These are phyloP conservation scores for Microcebus lehilahytsara DNA, from an alignment of 2,113 vertebrate species.

Conservation along the genomic window DNA sequence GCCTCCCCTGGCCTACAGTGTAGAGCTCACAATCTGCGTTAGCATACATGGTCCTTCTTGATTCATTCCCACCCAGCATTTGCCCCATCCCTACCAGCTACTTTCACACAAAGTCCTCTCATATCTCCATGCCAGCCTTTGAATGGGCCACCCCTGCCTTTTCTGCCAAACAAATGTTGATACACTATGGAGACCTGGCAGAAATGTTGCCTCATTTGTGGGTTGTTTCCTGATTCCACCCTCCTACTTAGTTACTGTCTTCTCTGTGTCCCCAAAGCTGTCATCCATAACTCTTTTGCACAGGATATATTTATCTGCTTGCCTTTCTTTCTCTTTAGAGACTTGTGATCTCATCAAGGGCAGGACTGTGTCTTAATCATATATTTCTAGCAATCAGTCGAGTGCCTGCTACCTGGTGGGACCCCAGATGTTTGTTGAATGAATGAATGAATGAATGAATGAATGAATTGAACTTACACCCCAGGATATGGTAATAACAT, in stretches of 20 bases:
- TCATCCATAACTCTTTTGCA: not conserved
- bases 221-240: not conserved
- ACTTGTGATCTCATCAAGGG: not conserved
- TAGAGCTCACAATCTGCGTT: not conserved
- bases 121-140: not conserved
- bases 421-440: not conserved
- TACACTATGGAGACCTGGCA: not conserved
- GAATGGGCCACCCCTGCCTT: fast-evolving
- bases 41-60: not conserved
- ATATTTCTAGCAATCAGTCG: not conserved
- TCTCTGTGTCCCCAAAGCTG: not conserved
- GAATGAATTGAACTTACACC: not conserved
- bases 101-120: not conserved
- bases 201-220: not conserved
- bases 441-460: not conserved
- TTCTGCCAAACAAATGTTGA: not conserved
- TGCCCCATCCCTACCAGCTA: not conserved
- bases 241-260: not conserved
- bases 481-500: not conserved
- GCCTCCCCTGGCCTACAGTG: not conserved
- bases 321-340: not conserved
- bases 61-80: not conserved
- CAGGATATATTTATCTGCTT: not conserved
- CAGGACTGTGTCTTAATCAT: not conserved
- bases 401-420: not conserved